Conservation (phyloP, 2,113 vertebrate genomes). For the Aptenodytes forsteri region DNA sequence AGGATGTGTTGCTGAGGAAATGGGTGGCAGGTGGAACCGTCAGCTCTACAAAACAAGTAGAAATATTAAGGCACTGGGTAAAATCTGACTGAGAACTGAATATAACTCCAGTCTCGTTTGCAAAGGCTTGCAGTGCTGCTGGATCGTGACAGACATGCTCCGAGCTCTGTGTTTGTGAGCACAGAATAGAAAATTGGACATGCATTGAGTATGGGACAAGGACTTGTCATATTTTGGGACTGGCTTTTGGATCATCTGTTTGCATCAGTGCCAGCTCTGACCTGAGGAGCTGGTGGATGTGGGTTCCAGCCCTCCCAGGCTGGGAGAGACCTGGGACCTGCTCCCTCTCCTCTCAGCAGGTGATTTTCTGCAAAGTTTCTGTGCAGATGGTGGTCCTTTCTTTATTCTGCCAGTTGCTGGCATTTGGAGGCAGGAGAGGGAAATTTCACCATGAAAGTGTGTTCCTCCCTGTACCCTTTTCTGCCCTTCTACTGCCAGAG, state of each 20-base stretch:
- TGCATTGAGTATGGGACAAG: neutral
- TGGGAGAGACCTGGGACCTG: neutral
- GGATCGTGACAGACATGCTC: fast-evolving
- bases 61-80: neutral
- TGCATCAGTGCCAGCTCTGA: neutral
- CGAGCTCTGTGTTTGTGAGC: neutral
- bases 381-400: neutral
- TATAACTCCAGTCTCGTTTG: neutral
- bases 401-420: neutral
- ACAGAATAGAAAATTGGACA: neutral
- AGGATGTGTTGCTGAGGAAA: neutral
- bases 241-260: neutral
- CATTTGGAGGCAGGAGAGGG: neutral
- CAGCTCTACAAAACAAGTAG: neutral
- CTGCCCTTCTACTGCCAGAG: neutral
- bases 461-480: neutral
- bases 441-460: neutral
- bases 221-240: neutral
- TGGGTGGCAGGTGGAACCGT: neutral
- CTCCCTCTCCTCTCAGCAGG: neutral
- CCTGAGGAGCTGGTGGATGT: neutral
- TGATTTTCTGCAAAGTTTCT: neutral
- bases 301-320: neutral
- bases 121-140: neutral
- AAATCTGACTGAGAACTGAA: neutral